Conservation (phyloP, 1,140 invertebrate genomes). For the Drosophila nigrodunni region DNA sequence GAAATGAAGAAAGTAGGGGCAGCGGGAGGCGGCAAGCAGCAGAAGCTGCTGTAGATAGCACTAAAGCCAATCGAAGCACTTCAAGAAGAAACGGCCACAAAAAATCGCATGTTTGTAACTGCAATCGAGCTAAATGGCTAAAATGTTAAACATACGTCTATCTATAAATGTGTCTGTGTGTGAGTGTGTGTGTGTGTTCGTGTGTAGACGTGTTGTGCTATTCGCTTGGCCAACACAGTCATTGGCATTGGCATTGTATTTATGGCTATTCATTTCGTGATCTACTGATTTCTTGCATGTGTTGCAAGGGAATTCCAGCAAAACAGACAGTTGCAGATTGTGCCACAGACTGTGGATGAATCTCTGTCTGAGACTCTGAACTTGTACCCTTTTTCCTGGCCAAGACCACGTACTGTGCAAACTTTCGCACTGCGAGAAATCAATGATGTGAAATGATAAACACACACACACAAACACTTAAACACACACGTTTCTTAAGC, state of each 20-base stretch:
- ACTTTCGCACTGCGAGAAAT: constrained; percentile 24
- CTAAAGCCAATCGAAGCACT: constrained; percentile 75
- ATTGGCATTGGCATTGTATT: constrained; percentile 77
- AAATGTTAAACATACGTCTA: constrained; percentile 69
- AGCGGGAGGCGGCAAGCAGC: constrained; percentile 4
- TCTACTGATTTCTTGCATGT: constrained; percentile 80
- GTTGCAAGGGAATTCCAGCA: constrained; percentile 74
- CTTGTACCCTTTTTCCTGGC: constrained; percentile 65
- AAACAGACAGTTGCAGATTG: constrained; percentile 32
- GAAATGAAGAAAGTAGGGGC: neutral
- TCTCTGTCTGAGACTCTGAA: constrained; percentile 39
- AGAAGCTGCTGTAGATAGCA: constrained; percentile 35
- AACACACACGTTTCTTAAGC: neutral
- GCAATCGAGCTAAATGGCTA: constrained; percentile 79
- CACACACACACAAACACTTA: constrained; percentile 33
- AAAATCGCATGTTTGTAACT: constrained; percentile 81
- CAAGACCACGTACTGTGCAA: constrained; percentile 67
- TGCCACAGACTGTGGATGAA: constrained; percentile 3
- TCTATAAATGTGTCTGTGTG: constrained; percentile 3
- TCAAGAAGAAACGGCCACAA: constrained; percentile 13
- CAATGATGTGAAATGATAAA: constrained; percentile 51
- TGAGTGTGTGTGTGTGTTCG: constrained; percentile 23
- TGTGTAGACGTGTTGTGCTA: constrained; percentile 34
- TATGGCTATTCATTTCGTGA: constrained; percentile 82
- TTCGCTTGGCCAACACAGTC: constrained; percentile 22